Evolutionary conservation across 1,140 invertebrate species (phyloP).

Genomic region (Neodiprion virginianus): DNA sequence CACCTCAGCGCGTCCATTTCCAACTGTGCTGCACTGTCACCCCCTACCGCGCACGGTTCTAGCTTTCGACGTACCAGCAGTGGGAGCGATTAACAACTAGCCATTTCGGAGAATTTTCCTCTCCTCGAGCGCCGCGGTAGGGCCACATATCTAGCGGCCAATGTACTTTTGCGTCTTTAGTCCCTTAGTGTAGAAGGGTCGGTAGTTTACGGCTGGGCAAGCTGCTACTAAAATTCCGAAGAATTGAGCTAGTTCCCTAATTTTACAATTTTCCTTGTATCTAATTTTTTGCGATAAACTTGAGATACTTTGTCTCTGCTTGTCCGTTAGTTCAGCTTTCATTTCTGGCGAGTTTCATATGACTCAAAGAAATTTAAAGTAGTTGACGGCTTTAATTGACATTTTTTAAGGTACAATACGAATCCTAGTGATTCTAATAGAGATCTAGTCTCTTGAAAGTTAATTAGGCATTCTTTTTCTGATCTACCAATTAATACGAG

Average conservation of each 20-base stretch:
- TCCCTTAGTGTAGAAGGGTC: constrained; percentile 31
- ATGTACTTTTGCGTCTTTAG: constrained; percentile 28
- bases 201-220: constrained; percentile 34
- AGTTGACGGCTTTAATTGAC: constrained; percentile 23
- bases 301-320: constrained; percentile 23
- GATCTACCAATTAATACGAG: constrained; percentile 16
- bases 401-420: constrained; percentile 29
- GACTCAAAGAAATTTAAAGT: constrained; percentile 34
- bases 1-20: too few relatives aligned
- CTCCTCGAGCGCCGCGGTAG: too few relatives aligned
- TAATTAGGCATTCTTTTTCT: constrained; percentile 8
- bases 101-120: too few relatives aligned
- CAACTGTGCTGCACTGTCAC: too few relatives aligned
- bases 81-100: too few relatives aligned
- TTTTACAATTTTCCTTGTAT: constrained; percentile 21
- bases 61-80: too few relatives aligned
- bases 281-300: neutral
- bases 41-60: too few relatives aligned
- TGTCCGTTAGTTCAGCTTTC: constrained; percentile 8
- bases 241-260: constrained; percentile 33
- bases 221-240: constrained; percentile 29
- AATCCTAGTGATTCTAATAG: constrained; percentile 31
- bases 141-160: too few relatives aligned
- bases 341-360: constrained; percentile 27
- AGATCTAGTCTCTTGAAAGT: constrained; percentile 13